A percentile compares a stretch with the other conserved stretches of the same genome.
phyloP scores from a whole-genome alignment of 2,113 vertebrate genomes.

The Siphamia tubifer region DNA sequence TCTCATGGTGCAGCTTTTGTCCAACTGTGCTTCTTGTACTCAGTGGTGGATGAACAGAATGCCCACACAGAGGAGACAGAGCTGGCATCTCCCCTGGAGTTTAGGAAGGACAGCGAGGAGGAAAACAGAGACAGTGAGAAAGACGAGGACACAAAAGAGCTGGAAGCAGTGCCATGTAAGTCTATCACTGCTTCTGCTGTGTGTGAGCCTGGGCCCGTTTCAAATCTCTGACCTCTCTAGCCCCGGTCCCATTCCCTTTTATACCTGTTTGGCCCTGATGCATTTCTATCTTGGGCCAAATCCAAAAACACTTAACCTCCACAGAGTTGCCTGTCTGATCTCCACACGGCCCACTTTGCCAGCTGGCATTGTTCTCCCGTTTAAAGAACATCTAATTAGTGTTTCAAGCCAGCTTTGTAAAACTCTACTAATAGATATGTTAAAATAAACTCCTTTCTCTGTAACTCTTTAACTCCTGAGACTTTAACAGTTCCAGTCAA shows the following conservation, averaged over 20 bases:
- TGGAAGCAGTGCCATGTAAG: constrained; percentile 81
- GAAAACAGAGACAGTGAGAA: constrained; percentile 90
- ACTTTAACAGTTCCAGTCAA: no score
- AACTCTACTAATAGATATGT: not conserved
- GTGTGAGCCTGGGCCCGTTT: not conserved
- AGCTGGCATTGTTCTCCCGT: not conserved
- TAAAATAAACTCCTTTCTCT: not conserved
- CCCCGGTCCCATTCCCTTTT: not conserved
- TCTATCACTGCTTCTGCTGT: not conserved
- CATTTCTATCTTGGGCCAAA: not conserved
- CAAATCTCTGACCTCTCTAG: not conserved
- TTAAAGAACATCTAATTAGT: not conserved
- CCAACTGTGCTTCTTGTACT: not conserved
- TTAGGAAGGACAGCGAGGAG: constrained; percentile 85
- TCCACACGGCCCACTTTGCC: not conserved
- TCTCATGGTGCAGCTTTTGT: not conserved
- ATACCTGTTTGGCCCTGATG: not conserved
- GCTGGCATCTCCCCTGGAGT: constrained; percentile 81
- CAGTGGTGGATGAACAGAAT: constrained; percentile 95
- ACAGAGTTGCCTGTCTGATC: not conserved
- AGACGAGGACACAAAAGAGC: constrained; percentile 90
- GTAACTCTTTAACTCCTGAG: no score
- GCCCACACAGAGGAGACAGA: constrained; percentile 84
- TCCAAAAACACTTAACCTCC: constrained; percentile 11
- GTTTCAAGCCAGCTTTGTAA: not conserved